These are phyloP conservation scores for Xiphophorus maculatus DNA, from an alignment of 2,113 vertebrate genomes.

Conservation along the genomic window DNA sequence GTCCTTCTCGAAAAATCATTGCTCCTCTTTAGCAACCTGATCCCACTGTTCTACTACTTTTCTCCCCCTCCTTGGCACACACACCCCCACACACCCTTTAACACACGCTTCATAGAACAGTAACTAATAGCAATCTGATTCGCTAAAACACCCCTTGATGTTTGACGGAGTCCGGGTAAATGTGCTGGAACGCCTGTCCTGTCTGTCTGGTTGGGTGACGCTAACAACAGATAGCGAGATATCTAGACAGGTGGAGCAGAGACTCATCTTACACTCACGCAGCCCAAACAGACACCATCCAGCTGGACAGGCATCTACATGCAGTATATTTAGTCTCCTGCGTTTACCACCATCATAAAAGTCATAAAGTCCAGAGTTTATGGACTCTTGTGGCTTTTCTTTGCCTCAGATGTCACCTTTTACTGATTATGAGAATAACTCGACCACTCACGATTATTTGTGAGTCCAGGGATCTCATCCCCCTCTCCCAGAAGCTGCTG, in stretches of 20 bases:
- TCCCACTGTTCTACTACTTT: conserved; percentile 53
- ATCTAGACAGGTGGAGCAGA: conserved; percentile 64
- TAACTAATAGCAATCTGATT: conserved; percentile 83
- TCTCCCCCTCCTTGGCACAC: conserved; percentile 42
- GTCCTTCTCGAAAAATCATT: conserved; percentile 47
- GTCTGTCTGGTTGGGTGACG: conserved; percentile 53
- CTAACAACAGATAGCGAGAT: conserved; percentile 61
- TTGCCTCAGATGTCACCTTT: conserved; percentile 18
- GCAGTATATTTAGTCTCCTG: background rate
- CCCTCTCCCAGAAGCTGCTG: conserved; percentile 16
- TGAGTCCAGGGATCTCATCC: conserved; percentile 24
- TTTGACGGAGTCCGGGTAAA: conserved; percentile 75
- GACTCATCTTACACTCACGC: conserved; percentile 53
- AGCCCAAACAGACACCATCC: conserved; percentile 2
- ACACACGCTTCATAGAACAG: conserved; percentile 76
- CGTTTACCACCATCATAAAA: background rate
- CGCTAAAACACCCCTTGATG: conserved; percentile 77
- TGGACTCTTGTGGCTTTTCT: conserved; percentile 37
- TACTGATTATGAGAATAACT: conserved; percentile 21
- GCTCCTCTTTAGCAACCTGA: conserved; percentile 61
- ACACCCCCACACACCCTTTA: conserved; percentile 48
- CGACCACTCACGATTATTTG: conserved; percentile 22
- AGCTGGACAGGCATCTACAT: conserved; percentile 15
- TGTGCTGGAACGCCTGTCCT: conserved; percentile 77
- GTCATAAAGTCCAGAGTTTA: conserved; percentile 24